A percentile compares a stretch with the other conserved stretches of the same genome.
These are phyloP conservation scores for Lophura nycthemera DNA, from an alignment of 2,113 vertebrate species.

Conservation along the genomic window DNA sequence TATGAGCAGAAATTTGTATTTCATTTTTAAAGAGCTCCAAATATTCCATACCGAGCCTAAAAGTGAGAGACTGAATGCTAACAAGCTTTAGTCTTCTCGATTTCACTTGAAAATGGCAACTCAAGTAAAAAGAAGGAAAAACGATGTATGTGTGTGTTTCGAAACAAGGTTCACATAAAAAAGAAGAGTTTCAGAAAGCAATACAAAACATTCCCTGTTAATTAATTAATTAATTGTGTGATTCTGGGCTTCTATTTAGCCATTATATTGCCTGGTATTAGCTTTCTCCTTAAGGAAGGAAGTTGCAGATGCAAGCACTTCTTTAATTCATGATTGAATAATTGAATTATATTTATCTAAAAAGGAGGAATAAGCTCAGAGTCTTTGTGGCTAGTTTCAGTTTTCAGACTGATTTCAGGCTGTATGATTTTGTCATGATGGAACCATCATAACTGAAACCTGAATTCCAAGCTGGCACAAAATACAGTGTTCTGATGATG, in stretches of 20 bases:
- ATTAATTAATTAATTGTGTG: not conserved
- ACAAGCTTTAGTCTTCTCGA: not conserved
- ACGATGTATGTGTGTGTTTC: not conserved
- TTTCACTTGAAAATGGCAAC: not conserved
- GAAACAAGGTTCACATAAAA: not conserved
- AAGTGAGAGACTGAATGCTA: not conserved
- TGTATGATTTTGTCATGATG: not conserved
- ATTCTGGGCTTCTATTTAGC: not conserved
- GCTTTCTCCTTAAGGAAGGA: not conserved
- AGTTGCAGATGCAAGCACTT: accelerated
- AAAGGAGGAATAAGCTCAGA: not conserved
- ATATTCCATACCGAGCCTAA: not conserved
- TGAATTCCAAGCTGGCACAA: not conserved
- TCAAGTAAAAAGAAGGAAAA: not conserved
- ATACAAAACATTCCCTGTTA: not conserved
- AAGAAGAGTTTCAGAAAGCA: not conserved
- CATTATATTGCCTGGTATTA: not conserved
- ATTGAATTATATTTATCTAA: not conserved
- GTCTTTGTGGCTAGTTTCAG: not conserved
- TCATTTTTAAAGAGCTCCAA: not conserved
- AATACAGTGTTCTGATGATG: not conserved
- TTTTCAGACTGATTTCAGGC: not conserved
- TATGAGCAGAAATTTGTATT: not conserved
- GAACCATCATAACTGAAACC: not conserved
- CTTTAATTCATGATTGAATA: not conserved